Conservation (phyloP, 2,113 vertebrate species). For the Sapajus apella region DNA sequence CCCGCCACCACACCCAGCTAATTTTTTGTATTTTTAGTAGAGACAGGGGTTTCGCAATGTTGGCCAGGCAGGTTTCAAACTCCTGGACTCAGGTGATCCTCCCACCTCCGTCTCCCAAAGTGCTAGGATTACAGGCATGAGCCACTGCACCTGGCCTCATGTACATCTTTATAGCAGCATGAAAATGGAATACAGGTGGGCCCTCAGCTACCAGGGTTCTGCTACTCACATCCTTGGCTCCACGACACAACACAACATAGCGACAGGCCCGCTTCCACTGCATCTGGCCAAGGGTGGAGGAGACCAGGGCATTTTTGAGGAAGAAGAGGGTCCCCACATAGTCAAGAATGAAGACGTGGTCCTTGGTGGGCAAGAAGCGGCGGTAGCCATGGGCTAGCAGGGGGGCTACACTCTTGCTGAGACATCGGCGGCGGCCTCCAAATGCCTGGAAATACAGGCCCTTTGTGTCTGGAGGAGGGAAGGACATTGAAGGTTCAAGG, state of each 20-base stretch:
- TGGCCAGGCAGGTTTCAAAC: too few species aligned
- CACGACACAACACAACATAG: slow-evolving; percentile 78
- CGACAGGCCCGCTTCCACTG: slow-evolving; percentile 80
- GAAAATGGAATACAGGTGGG: too few species aligned
- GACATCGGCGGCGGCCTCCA: slow-evolving; percentile 73
- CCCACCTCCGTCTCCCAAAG: too few species aligned
- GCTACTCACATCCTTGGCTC: slow-evolving; percentile 81
- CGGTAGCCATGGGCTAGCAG: slow-evolving; percentile 82
- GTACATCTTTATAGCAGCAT: too few species aligned
- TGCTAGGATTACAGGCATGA: too few species aligned
- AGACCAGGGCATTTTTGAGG: slow-evolving; percentile 80
- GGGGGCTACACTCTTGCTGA: slow-evolving; percentile 75
- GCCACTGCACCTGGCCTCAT: background rate
- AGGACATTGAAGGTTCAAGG: slow-evolving; percentile 60
- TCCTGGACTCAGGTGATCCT: too few species aligned
- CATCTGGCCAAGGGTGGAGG: slow-evolving; percentile 76
- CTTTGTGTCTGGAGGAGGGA: slow-evolving; percentile 79
- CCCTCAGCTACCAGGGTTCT: background rate
- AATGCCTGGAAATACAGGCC: slow-evolving; percentile 83
- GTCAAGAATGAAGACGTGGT: slow-evolving; percentile 84
- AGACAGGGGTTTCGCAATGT: too few species aligned
- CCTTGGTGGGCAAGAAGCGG: slow-evolving; percentile 82
- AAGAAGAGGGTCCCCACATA: slow-evolving; percentile 83
- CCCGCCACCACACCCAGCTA: too few species aligned
- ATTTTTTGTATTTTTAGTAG: too few species aligned